Evolutionary conservation across 2,888 invertebrate genomes (phyloP).

Genomic region (Diabrotica balteata): DNA sequence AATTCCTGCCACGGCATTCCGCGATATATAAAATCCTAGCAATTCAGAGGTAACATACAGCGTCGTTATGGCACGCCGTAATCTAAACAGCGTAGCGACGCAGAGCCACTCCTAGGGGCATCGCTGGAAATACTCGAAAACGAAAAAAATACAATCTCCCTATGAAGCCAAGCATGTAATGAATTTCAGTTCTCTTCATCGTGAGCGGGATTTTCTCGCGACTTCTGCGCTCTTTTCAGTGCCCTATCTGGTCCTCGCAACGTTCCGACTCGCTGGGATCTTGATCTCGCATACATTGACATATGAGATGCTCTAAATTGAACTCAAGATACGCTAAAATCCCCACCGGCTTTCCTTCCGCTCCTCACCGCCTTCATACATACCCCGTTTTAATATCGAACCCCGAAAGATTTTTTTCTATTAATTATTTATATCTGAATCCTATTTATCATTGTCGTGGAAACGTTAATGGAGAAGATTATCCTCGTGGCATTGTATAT

Average conservation of each 20-base stretch:
- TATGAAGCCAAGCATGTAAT: conserved; percentile 60
- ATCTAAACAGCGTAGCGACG: conserved; percentile 40
- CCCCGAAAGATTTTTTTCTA: not conserved
- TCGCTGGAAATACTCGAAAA: conserved; percentile 52
- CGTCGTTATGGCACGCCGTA: conserved; percentile 38
- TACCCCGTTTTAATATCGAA: conserved; percentile 16
- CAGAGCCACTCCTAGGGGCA: conserved; percentile 46
- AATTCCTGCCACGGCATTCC: conserved; percentile 36
- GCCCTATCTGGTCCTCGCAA: conserved; percentile 42
- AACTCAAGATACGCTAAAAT: conserved; percentile 43
- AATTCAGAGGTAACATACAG: conserved; percentile 34
- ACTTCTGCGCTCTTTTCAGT: conserved; percentile 35
- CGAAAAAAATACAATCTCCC: conserved; percentile 59
- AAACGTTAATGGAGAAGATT: too few species aligned
- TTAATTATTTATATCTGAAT: not conserved
- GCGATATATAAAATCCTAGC: conserved; percentile 36
- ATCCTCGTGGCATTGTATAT: too few species aligned
- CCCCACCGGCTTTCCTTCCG: conserved; percentile 28
- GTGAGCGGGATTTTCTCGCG: conserved; percentile 46
- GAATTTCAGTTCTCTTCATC: conserved; percentile 57
- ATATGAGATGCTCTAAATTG: conserved; percentile 53
- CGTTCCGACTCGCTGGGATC: conserved; percentile 49
- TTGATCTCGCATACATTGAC: conserved; percentile 52
- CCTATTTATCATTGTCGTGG: not conserved
- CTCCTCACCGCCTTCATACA: conserved; percentile 16